Evolutionary conservation across 2,797 vertebrate genomes (phyloP), one percentile per base, ranked within the genome.

Genomic region (Phylloscopus collybita): DNA sequence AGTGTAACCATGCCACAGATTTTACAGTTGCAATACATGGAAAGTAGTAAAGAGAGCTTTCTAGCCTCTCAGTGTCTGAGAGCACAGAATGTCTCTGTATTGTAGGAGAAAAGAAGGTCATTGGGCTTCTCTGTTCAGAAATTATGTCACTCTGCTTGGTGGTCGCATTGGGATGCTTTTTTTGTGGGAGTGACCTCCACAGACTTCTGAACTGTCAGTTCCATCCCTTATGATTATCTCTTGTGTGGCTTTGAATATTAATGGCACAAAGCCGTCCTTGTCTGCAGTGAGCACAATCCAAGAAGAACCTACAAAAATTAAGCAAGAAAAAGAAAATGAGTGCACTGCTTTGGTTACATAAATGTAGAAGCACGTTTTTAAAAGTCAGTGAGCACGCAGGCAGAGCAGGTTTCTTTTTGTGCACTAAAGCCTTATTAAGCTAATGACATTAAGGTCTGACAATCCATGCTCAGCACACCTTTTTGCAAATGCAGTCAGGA

Each of bases 201-300:
- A 93, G 72, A 81, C 91, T 92, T 96, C 96, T 81, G 94, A 87
- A 73, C 90, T 90, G 76, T 97, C 96, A 70, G 62, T 98, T 65
- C 98, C 99, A 27, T 98, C 98, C 42, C 99, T 98, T 95, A 99
- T 98, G 3, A 97, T 98, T 64, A 99, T 98, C 74, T 99, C 98
- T 57, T 99, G 98, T 93, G 98, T 98, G 95, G 98, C 97, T 96
- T 98, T 98, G 97, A 99, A 99, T 7, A 97, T 98, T 95, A 99
- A 97, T 19, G 99, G 99, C 79, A 99, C 98, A 79, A 99, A 99
- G 81, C 99, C 99, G 0, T 99, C 98, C 16, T 97, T 97, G 92
- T 99, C 99, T 32, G 98, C 98, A 66, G 99, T 98, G 15, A 99
- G 98, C 32, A 98, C 98, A 19, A 99, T 97, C 99, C 99, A 99